Percentiles rank a stretch among this genome's conserved stretches.
These are phyloP conservation scores for Tringa solitaria DNA, from an alignment of 2,113 vertebrate species.

Conservation along the genomic window DNA sequence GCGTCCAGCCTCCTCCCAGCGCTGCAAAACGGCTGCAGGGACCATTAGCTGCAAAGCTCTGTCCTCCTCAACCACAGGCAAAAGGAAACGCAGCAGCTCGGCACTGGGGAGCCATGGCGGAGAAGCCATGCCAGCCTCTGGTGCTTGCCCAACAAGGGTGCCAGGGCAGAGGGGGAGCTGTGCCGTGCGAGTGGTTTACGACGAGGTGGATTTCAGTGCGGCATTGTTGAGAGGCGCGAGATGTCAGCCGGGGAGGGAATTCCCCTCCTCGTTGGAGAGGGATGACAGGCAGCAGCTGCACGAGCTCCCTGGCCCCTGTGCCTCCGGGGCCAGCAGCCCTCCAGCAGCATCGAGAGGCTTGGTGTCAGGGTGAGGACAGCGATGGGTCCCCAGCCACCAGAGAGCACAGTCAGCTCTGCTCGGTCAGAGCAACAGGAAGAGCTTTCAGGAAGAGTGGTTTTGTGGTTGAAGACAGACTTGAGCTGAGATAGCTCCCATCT, in stretches of 20 bases:
- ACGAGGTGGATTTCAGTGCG: conserved; percentile 10
- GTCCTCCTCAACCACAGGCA: neutral
- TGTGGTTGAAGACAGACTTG: neutral
- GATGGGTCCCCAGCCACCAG: neutral
- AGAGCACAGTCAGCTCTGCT: neutral
- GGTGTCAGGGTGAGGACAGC: neutral
- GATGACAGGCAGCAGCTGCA: conserved; percentile 56
- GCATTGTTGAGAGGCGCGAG: conserved; percentile 29
- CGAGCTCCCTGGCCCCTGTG: neutral
- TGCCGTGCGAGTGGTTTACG: neutral
- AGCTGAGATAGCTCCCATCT: neutral
- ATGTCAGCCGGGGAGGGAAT: conserved; percentile 31
- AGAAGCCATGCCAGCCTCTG: neutral
- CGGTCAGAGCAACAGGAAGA: neutral
- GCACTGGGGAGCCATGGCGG: rapidly evolving
- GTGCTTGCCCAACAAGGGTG: neutral
- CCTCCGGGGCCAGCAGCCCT: neutral
- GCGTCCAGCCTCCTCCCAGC: neutral
- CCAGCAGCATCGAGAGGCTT: neutral
- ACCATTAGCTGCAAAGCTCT: neutral
- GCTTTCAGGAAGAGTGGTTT: conserved; percentile 25
- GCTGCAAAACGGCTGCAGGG: neutral
- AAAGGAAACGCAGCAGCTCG: neutral
- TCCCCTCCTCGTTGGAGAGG: neutral
- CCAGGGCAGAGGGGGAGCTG: neutral